Evolutionary conservation across 1,140 invertebrate genomes (phyloP).

Genomic region (Schlechtendalia chinensis): DNA sequence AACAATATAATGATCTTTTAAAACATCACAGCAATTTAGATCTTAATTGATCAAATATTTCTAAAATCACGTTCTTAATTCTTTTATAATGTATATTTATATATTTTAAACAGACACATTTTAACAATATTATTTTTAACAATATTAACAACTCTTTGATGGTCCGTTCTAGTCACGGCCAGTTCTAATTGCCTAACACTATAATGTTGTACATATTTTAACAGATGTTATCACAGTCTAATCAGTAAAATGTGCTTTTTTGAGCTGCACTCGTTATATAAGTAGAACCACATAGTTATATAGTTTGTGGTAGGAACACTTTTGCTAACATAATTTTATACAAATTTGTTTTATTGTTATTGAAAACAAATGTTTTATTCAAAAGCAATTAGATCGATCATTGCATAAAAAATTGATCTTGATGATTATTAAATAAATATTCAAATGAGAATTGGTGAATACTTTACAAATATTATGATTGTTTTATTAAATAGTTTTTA

Average conservation of each 20-base stretch:
- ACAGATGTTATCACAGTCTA: constrained; percentile 48
- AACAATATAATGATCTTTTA: constrained; percentile 37
- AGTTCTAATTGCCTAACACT: constrained; percentile 48
- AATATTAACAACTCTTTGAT: constrained; percentile 41
- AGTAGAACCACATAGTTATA: constrained; percentile 37
- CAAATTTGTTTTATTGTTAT: constrained; percentile 26
- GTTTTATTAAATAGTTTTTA: not conserved
- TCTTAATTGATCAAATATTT: constrained; percentile 40
- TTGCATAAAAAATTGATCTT: constrained; percentile 50
- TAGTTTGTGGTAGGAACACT: constrained; percentile 32
- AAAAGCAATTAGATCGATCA: constrained; percentile 38
- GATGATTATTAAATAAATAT: constrained; percentile 14
- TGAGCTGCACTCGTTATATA: constrained; percentile 18
- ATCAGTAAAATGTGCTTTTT: constrained; percentile 36
- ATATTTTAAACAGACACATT: constrained; percentile 42
- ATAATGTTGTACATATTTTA: constrained; percentile 44
- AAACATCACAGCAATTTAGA: constrained; percentile 41
- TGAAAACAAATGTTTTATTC: constrained; percentile 22
- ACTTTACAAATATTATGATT: not conserved
- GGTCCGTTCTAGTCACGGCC: constrained; percentile 41
- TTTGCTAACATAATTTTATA: constrained; percentile 17
- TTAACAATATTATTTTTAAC: constrained; percentile 37
- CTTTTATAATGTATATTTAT: constrained; percentile 36
- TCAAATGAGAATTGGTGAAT: not conserved
- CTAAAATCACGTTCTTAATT: constrained; percentile 30